Conservation (phyloP, 2,888 invertebrate genomes). For the Drosophila peninsularis region DNA sequence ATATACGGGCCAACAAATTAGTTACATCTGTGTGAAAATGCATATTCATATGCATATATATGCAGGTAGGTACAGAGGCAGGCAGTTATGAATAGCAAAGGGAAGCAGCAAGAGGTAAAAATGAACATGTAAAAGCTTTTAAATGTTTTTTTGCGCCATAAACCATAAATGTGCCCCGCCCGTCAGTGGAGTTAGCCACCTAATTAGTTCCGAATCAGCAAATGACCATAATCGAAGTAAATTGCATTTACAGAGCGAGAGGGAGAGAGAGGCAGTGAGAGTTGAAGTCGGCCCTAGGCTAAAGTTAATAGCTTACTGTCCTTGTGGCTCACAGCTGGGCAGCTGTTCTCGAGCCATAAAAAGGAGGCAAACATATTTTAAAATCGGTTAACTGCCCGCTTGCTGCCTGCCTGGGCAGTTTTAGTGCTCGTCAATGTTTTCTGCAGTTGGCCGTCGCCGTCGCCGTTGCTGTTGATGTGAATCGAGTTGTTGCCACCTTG, state of each 20-base stretch:
- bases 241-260: conserved; percentile 68
- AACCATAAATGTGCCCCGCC: conserved; percentile 39
- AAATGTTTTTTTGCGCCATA: conserved; percentile 33
- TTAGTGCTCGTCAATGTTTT: conserved; percentile 50
- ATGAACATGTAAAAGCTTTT: conserved; percentile 68
- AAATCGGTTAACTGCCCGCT: conserved; percentile 77
- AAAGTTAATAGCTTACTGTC: conserved; percentile 47
- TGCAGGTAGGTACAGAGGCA: conserved; percentile 11
- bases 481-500: conserved; percentile 32
- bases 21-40: conserved; percentile 20
- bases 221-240: conserved; percentile 81
- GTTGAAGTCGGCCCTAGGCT: conserved; percentile 35
- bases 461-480: conserved; percentile 15
- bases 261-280: conserved; percentile 39
- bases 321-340: conserved; percentile 30
- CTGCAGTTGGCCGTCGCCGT: conserved; percentile 7
- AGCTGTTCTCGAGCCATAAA: conserved; percentile 62
- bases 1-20: conserved; percentile 24
- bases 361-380: conserved; percentile 68
- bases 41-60: conserved; percentile 43
- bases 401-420: conserved; percentile 39
- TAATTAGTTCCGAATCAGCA: conserved; percentile 83
- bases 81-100: conserved; percentile 2
- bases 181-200: conserved; percentile 23
- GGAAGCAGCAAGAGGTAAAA: background rate